Conservation (phyloP, 2,888 invertebrate species). For the Lysandra coridon region DNA sequence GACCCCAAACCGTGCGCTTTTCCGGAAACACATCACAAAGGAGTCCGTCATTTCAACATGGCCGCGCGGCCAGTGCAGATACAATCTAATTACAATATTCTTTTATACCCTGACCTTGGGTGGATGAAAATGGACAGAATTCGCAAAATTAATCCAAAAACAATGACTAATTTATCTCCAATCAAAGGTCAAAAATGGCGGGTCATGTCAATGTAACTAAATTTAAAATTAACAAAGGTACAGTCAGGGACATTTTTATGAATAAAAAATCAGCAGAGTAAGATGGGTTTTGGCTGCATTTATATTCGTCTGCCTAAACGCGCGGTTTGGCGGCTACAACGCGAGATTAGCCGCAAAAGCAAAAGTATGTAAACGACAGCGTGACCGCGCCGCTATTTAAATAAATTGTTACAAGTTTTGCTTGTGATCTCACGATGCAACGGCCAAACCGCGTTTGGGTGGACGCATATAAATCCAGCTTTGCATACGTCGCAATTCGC, state of each 20-base stretch:
- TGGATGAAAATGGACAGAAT: conserved; percentile 45
- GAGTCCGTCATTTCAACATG: conserved; percentile 55
- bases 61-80: conserved; percentile 44
- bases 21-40: conserved; percentile 67
- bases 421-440: too few species aligned
- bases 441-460: too few species aligned
- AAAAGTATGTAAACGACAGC: too few species aligned
- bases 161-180: conserved; percentile 11
- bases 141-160: conserved; percentile 13
- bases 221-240: neutral
- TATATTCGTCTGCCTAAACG: too few species aligned
- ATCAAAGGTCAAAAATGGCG: conserved; percentile 8
- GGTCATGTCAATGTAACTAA: neutral
- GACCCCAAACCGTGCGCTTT: conserved; percentile 69
- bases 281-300: too few species aligned
- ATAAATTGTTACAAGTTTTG: too few species aligned
- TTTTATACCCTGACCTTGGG: conserved; percentile 67
- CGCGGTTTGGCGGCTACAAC: too few species aligned
- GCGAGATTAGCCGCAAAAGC: too few species aligned
- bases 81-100: conserved; percentile 50
- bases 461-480: too few species aligned
- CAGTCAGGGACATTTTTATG: neutral
- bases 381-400: too few species aligned
- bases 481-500: too few species aligned
- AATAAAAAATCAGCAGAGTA: too few species aligned